Evolutionary conservation across 30 jellyfish, hydroid and myxozoan species (phyloP), one percentile per base, ranked within the genome.

Genomic region (Aurelia sp.): DNA sequence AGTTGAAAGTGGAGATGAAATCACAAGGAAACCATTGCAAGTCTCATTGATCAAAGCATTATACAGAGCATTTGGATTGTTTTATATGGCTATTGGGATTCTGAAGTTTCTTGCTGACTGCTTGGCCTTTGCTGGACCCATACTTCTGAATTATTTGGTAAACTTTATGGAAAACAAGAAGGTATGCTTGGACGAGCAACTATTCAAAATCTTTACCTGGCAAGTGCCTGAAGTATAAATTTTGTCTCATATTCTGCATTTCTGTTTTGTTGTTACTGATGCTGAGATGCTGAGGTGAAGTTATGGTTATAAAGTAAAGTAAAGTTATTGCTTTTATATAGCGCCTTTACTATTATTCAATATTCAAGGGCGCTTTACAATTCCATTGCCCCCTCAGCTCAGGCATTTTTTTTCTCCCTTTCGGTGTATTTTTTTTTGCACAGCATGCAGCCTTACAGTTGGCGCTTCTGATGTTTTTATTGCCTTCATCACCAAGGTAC

Each of bases 61-160:
- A 1, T 64, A 83, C 65, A 67, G 83, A 48, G 91, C 97, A 12
- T 95, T 89, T 85, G 99, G 99, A 20, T 35, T 85, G 33, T 72
- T 86, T 68, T 95, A 78, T 71, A 84, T 63, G 83, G 55, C 97
- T 57, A 59, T 89, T 59, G 99, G 99, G 10, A 72, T 95, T 19
- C 68, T 95, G 72, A 95, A 95, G 80, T 95, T 95, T 61, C 64
- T 95, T 65, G 85, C 90, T 41, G 97, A 85, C 78, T 76, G 90
- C 31, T 72, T 95, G 24, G 88, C 90, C 16, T 95, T 95, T 86
- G 95, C 97, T 73, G 99, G 97, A 15, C 99, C 99, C 1, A 78
- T 95, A 24, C 82, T 95, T 40, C 70, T 95, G 59, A 90, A 95
- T 59, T 51, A 44, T 52, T 87, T 95, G 72, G 93, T 95, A 10